These are phyloP conservation scores for Diplogasteroides magnus DNA, from an alignment of 1,140 invertebrate species.

Conservation along the genomic window DNA sequence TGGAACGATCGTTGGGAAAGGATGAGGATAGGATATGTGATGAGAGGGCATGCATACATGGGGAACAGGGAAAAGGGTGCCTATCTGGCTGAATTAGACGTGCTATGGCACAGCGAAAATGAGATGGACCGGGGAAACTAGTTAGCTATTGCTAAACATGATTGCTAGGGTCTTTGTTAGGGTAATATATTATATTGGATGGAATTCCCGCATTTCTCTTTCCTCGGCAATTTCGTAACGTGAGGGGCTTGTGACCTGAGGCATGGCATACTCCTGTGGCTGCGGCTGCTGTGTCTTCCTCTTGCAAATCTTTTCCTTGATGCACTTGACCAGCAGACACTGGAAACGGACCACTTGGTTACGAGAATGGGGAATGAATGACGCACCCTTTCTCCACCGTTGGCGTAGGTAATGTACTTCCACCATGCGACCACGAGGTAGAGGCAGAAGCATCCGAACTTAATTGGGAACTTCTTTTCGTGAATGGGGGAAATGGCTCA, in stretches of 20 bases:
- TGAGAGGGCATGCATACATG: too few relatives aligned
- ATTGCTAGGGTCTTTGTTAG: too few relatives aligned
- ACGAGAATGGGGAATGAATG: not conserved
- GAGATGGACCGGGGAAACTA: too few relatives aligned
- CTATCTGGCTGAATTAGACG: too few relatives aligned
- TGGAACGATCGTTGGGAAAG: too few relatives aligned
- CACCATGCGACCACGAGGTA: slow-evolving; percentile 45
- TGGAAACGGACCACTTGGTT: not conserved
- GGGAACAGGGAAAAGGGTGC: too few relatives aligned
- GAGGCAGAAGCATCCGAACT: slow-evolving; percentile 28
- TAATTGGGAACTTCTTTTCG: not conserved
- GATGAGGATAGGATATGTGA: too few relatives aligned
- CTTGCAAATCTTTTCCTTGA: not conserved
- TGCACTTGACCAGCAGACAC: not conserved
- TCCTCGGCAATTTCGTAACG: too few relatives aligned
- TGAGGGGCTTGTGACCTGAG: slow-evolving; percentile 42
- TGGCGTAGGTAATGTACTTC: slow-evolving; percentile 53
- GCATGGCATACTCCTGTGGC: slow-evolving; percentile 40
- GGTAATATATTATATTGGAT: too few relatives aligned
- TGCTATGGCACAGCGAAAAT: too few relatives aligned
- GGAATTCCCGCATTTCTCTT: too few relatives aligned
- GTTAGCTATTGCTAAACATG: too few relatives aligned
- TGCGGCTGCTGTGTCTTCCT: slow-evolving; percentile 7
- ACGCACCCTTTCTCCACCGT: slow-evolving; percentile 42
- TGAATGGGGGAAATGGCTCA: not conserved